Evolutionary conservation across 2,888 invertebrate species (phyloP).

Genomic region (Drosophila niveifrons): DNA sequence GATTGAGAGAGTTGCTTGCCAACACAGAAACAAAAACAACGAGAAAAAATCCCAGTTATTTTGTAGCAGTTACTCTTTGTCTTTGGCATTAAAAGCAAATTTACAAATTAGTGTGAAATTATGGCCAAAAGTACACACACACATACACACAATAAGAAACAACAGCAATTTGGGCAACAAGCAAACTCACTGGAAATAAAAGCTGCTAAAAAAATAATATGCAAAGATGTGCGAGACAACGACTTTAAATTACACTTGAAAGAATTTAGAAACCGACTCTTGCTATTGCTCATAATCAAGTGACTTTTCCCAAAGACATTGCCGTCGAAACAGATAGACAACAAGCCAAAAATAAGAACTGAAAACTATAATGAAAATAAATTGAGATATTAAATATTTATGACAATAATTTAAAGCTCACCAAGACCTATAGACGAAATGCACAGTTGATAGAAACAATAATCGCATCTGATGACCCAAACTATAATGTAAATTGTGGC

Average conservation of each 20-base stretch:
- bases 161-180: constrained; percentile 39
- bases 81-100: constrained; percentile 76
- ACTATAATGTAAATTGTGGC: neutral
- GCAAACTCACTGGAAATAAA: constrained; percentile 49
- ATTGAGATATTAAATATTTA: neutral
- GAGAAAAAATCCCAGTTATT: constrained; percentile 28
- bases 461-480: neutral
- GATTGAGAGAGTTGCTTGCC: constrained; percentile 40
- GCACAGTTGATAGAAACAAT: constrained; percentile 14
- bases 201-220: constrained; percentile 39
- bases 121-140: constrained; percentile 60
- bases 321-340: constrained; percentile 32
- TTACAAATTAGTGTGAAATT: constrained; percentile 79
- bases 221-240: constrained; percentile 6
- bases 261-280: no score
- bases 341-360: constrained; percentile 48
- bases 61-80: constrained; percentile 59
- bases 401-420: neutral
- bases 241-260: constrained; percentile 26
- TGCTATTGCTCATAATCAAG: constrained; percentile 13
- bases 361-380: constrained; percentile 25
- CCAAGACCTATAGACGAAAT: neutral
- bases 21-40: neutral
- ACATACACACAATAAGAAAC: constrained; percentile 32
- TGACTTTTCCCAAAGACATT: constrained; percentile 22